Evolutionary conservation across 2,888 invertebrate species (phyloP), one percentile per base, ranked within the genome.

Genomic region (Malthinus flaveolus): DNA sequence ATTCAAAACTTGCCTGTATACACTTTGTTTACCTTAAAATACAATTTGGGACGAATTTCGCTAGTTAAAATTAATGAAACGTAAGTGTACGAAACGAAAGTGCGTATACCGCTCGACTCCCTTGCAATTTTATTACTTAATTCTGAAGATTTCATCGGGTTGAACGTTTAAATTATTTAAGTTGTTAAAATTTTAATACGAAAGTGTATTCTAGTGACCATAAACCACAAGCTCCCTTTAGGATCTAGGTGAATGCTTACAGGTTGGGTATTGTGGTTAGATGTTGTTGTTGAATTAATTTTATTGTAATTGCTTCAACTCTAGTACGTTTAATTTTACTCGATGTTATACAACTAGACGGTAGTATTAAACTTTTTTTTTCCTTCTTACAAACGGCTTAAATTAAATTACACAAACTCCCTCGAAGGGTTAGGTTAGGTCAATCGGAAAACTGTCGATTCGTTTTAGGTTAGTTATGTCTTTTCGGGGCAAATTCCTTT

Each of bases 11-110:
- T 65, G 47, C 55, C 53, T 49, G 48, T 63, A 58, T 63, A 56
- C 50, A 61, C 59, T 57, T 62, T 61, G 62, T 59, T 65, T 61
- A 63, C 57, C 61, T 61, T 65, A 63, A 56, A 65, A 57, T 63
- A 49, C 61, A 63, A 55, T 48, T 59, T 59, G 36, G 47, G 57
- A 53, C 59, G 49, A 23, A 13, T 11, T 52, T 39, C 46, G 57
- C 50, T 59, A 64, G 50, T 53, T 55, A 49, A 39, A 59, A 63
- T 56, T 61, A 62, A 61, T 61, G 54, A 60, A 62, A 57, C 45
- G 52, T 49, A 23, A 23, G 23, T 5, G 23, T 23, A 23, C 23
- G 39, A 23, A 23, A 5, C 23, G 23, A 3, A 23, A 2, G 39
- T 35, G 45, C 15, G 9, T 23, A 33, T 49, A 37, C 49, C 36